Evolutionary conservation across 1,140 invertebrate species (phyloP), one percentile per base, ranked within the genome.

Genomic region (Heliconius hewitsoni): DNA sequence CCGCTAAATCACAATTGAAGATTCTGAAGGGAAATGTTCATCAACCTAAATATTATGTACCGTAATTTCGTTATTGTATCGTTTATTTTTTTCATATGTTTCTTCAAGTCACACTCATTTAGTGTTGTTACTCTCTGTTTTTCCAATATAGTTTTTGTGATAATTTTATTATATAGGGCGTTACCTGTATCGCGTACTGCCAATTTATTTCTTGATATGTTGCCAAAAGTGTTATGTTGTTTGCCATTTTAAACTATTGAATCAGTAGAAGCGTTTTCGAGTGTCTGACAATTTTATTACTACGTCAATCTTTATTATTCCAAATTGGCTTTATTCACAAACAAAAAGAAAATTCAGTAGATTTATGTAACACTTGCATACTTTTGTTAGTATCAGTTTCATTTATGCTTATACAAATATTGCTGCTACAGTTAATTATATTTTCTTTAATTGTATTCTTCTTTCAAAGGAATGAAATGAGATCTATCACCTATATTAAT

Each of bases 161-260:
- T 66, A 60, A 23, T 3, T 11, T 60, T 60, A 3, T 23, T 23
- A 27, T 60, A 23, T 60, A 60, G 27, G 4, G 27, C 37, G 42
- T 37, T 39, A 72, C 71, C 30, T 72, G 71, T 66, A 72, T 72
- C 37, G 19, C 37, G 71, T 72, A 39, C 71, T 72, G 75, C 75
- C 75, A 71, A 75, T 71, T 75, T 71, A 71, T 71, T 71, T 79
- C 66, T 79, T 79, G 78, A 75, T 79, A 75, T n/a, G 27, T 55
- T 75, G 78, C 73, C 78, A 79, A 75, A 79, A 75, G 46, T 9
- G 72, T 75, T 79, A 79, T 74, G 72, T 66, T 75, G 52, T 76
- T 77, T 77, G 75, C 57, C 60, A 73, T 75, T 79, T 75, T 46
- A 71, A 71, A 60, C 46, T 79, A 74, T 79, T 74, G 52, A 73